Percentiles rank a stretch among this genome's conserved stretches.
Conservation (phyloP, 2,797 vertebrate species). For the Coluber constrictor region DNA sequence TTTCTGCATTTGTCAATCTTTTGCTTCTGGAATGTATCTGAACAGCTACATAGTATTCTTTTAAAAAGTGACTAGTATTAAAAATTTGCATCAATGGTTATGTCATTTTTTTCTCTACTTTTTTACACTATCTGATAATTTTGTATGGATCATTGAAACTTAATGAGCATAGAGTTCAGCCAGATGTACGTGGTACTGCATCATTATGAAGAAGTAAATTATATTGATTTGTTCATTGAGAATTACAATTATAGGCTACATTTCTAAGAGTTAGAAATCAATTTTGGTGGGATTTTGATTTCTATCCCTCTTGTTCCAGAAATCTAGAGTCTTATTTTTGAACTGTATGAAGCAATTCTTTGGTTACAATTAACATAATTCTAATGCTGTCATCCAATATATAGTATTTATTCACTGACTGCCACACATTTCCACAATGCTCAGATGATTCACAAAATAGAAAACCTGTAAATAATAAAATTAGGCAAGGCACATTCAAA, state of each 20-base stretch:
- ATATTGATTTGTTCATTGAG: slow-evolving; percentile 15
- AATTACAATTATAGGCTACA: slow-evolving; percentile 11
- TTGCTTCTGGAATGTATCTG: neutral
- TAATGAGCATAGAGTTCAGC: neutral
- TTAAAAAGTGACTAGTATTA: neutral
- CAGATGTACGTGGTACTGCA: slow-evolving; percentile 7
- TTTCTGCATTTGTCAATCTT: neutral
- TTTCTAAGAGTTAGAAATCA: neutral
- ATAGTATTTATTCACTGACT: neutral
- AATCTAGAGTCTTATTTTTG: neutral
- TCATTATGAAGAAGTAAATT: slow-evolving; percentile 12
- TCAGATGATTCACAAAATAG: neutral
- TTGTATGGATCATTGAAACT: neutral
- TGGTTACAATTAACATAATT: neutral
- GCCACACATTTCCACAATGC: neutral
- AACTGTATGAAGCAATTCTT: neutral
- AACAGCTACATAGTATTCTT: neutral
- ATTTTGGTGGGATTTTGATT: neutral
- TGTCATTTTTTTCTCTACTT: neutral
- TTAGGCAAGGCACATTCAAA: neutral
- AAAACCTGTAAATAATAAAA: neutral
- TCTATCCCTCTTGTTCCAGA: neutral
- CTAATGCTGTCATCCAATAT: neutral
- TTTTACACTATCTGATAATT: neutral
- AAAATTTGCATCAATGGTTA: neutral